These are phyloP conservation scores for Coleophora deauratella DNA, from an alignment of 2,888 invertebrate species.

Conservation along the genomic window DNA sequence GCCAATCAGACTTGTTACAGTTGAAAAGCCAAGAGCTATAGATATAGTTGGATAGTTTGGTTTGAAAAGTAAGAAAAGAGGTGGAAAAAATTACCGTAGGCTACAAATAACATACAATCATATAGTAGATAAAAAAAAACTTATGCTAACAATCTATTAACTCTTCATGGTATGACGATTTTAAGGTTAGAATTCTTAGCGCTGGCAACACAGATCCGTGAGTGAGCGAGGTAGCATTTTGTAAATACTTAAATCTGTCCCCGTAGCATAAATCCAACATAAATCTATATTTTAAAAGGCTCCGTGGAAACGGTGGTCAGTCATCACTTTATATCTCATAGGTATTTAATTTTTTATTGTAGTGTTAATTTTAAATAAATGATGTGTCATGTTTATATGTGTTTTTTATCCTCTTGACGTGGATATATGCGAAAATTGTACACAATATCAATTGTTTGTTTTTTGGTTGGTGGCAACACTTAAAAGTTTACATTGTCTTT, in stretches of 20 bases:
- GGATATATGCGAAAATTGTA: slow-evolving; percentile 17
- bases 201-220: slow-evolving; percentile 6
- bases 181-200: slow-evolving; percentile 8
- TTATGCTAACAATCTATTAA: slow-evolving; percentile 16
- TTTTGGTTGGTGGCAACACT: slow-evolving; percentile 35
- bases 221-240: slow-evolving; percentile 53
- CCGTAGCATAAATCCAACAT: slow-evolving; percentile 67
- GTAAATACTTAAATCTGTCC: slow-evolving; percentile 65
- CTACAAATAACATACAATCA: slow-evolving; percentile 24
- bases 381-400: slow-evolving; percentile 56
- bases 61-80: slow-evolving; percentile 14
- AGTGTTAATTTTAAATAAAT: slow-evolving; percentile 57
- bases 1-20: too few species aligned
- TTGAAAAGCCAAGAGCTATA: too few species aligned
- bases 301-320: slow-evolving; percentile 48
- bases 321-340: slow-evolving; percentile 71
- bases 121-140: slow-evolving; percentile 31
- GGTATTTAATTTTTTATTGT: slow-evolving; percentile 64
- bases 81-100: slow-evolving; percentile 16
- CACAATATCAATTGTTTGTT: slow-evolving; percentile 6
- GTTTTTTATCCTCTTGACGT: slow-evolving; percentile 46
- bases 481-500: slow-evolving; percentile 27
- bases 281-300: slow-evolving; percentile 31
- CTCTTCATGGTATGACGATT: slow-evolving; percentile 14
- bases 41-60: slow-evolving; percentile 14